Evolutionary conservation across 92 coral and sea anemone genomes (phyloP), one percentile per base, ranked within the genome.

Genomic region (Pocillopora grandis): DNA sequence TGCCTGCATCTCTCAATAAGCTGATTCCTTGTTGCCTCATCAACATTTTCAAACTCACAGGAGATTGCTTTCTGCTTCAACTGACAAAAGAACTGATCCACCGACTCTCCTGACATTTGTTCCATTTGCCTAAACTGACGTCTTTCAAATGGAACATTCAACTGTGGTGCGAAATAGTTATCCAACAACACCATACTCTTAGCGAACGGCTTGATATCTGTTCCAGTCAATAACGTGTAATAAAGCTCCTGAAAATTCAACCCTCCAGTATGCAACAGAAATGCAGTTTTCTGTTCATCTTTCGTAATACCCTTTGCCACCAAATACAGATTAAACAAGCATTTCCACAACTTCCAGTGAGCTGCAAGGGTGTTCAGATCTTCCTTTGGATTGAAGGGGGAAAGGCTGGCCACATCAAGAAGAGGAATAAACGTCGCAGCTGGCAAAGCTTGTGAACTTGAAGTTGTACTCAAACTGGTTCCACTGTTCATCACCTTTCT

Each of bases 1-100:
- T 84, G 76, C 21, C 66, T 65, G 75, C 93, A 92, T 68, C 72
- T 90, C 72, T 90, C 93, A 59, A 90, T 92, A 42, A 90, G 56
- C 76, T 92, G 93, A 71, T 92, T 91, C 70, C 93, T 58, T n/a
- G 89, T 91, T 23, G 86, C 56, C 49, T 91, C 94, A 36, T 88
- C 89, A 61, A 79, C 84, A 18, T 80, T 80, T 16, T 49, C 75
- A 80, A 90, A 91, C 48, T 88, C 88, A 79, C 92, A 27, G 31
- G 31, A 27, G 31, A 27, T 27, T 27, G 31, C 31, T 27, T 62
- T 62, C n/a, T 62, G 66, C 19, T 35, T 16, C 16, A 87, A 62
- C 35, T 85, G 78, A 69, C 81, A 82, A 69, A 88, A 90, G 73
- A 81, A 85, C 35, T 88, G 94, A 81, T 88, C 87, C 14, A 81